Conservation (phyloP, 64 coral and sea anemone genomes). For the Actinia tenebrosa region DNA sequence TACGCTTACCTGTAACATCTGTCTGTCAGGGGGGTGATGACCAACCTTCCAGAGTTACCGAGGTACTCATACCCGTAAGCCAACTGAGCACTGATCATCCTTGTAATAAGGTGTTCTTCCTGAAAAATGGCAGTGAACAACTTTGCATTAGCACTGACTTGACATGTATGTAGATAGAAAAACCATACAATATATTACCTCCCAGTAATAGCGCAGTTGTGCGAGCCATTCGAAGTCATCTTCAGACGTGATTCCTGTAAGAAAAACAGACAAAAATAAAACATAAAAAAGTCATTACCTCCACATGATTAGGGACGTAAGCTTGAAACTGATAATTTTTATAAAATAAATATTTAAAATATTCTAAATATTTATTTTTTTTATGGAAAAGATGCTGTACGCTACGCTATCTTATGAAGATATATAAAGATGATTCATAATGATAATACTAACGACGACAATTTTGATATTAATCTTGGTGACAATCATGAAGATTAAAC, state of each 20-base stretch:
- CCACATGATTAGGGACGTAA: too few relatives aligned
- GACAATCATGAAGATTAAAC: too few relatives aligned
- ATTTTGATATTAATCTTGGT: too few relatives aligned
- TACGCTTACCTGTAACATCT: slow-evolving; percentile 84
- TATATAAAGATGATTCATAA: too few relatives aligned
- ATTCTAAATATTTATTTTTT: too few relatives aligned
- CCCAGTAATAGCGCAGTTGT: slow-evolving; percentile 87
- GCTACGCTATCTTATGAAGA: too few relatives aligned
- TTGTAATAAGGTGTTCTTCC: slow-evolving; percentile 91
- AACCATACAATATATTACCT: slow-evolving; percentile 30
- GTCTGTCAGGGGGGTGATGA: slow-evolving; percentile 96
- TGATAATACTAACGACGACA: too few relatives aligned
- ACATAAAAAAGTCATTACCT: neutral
- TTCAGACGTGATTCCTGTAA: slow-evolving; percentile 73
- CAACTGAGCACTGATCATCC: slow-evolving; percentile 96
- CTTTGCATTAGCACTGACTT: neutral
- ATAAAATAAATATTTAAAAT: too few relatives aligned
- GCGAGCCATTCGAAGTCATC: slow-evolving; percentile 98
- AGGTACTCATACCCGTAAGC: slow-evolving; percentile 95
- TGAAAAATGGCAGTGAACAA: slow-evolving; percentile 25
- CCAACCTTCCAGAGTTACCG: slow-evolving; percentile 92
- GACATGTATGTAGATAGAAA: neutral
- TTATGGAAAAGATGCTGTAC: too few relatives aligned
- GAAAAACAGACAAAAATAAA: neutral
- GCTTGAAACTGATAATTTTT: too few relatives aligned